Base-by-base conservation (phyloP, 1,140 invertebrate genomes). In the Drosophila watanabei region DNA sequence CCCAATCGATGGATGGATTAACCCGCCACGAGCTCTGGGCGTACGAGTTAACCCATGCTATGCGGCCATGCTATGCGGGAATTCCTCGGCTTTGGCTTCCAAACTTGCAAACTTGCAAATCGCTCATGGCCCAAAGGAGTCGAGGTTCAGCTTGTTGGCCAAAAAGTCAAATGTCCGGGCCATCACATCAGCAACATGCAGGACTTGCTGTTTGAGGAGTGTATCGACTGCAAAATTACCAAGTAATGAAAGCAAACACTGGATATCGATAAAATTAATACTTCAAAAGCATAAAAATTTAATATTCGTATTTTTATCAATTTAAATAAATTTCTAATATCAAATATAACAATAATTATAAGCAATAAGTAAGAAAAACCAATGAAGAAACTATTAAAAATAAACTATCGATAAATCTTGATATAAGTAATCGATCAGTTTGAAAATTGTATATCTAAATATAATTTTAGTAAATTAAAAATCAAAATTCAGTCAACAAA, bases 141-240 rank as follows among this genome's bases (percentile, higher is more conserved):
- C 7, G 13, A 16, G 45, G 32, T 54, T 35, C 32, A 56, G 52
- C 37, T 68, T 52, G 52, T 63, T 79, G 64, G 60, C 54, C 37
- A 59, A 46, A 68, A 48, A 48, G 73, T 82, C 80, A 82, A 82
- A 48, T 72, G 66, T 37, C 54, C 49, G 30, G 69, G 65, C 46
- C 68, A 70, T 54, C 73, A 64, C 80, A 78, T 65, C 60, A 75
- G 52, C 57, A 80, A 60, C 41, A 56, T 56, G 52, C 52, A 56
- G 52, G 33, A 24, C 32, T 20, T 8, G 32, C 32, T 14, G 7
- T 8, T 9, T 10, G 18, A 4, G 37, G 13, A 5, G 13, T 5
- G 7, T 35, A 2, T 2, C 18, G 18, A 56, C 52, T 56, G 5
- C 7, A 1, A 10, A 8, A 8, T 37, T 56, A 56, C 52, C 14